phyloP scores from a whole-genome alignment of 2,113 vertebrate species.

The Cepphus grylle region DNA sequence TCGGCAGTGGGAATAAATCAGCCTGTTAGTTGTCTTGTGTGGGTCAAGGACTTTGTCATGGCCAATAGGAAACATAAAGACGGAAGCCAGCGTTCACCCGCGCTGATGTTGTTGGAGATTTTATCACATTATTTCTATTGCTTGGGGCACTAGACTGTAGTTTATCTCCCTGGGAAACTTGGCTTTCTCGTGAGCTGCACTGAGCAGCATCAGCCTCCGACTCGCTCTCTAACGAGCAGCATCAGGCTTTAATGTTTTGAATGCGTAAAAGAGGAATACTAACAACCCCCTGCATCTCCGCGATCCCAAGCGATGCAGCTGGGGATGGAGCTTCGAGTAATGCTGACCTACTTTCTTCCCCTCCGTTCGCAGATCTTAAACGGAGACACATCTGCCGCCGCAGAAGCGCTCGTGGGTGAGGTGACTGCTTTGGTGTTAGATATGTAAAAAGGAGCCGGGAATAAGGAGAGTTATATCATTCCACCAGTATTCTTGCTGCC shows the following conservation, averaged over 20 bases:
- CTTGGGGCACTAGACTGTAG: neutral
- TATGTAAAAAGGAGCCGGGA: neutral
- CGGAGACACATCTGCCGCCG: neutral
- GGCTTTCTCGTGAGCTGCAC: neutral
- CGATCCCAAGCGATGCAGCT: neutral
- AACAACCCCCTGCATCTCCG: neutral
- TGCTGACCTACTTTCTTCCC: neutral
- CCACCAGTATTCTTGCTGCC: neutral
- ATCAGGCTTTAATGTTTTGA: neutral
- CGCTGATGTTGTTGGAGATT: neutral
- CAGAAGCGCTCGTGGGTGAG: neutral
- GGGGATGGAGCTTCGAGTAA: neutral
- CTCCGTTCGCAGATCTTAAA: neutral
- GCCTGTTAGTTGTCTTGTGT: accelerated
- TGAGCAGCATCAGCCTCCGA: neutral
- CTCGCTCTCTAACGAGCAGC: neutral
- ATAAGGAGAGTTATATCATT: neutral
- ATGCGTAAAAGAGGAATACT: neutral
- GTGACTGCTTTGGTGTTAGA: neutral
- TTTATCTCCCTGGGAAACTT: neutral
- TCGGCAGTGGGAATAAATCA: neutral
- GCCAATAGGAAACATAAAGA: neutral
- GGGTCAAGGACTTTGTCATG: neutral
- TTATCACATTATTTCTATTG: neutral
- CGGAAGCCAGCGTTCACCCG: neutral